Base-by-base conservation (phyloP, 1,140 invertebrate species). In the Calliphora vicina region DNA sequence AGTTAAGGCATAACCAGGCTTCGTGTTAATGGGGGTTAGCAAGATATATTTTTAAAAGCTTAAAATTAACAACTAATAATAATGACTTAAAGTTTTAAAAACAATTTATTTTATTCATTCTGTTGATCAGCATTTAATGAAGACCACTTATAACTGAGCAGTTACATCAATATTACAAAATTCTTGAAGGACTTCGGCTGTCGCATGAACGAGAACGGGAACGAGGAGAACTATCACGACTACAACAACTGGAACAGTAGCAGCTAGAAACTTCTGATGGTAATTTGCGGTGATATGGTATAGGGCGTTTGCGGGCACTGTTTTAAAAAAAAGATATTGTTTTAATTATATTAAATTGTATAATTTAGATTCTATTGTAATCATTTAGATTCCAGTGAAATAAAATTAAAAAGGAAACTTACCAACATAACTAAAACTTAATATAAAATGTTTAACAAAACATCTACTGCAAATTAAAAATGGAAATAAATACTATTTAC, bases 261-360 rank as follows among this genome's bases (percentile, higher is more conserved):
- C 74, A 78, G 78, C 94, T 94, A 61, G 94, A 94, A 23, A 94
- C 93, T 82, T 95, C 93, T 9, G 95, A 94, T 15, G 95, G 95
- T 23, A 95, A 95, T 81, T 95, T 95, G 86, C 96, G 93, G 86
- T 97, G 95, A 92, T 97, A 97, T 76, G 96, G 96, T 87, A 97
- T 96, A 50, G 97, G 97, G 82, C 96, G 93, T 91, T 97, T 97
- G 86, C 97, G 94, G 84, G 96, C 97, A 91, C 97, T 97, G 92
- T 87, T 93, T 93, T 87, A 43, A 27, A 27, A 26, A 20, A 81
- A 81, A 80, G n/a, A 29, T n/a, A 81, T 15, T 15, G 76, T 43
- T 82, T 12, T 13, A 81, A 15, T 71, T 3, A 82, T 35, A 82
- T 82, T 82, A 71, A 67, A 82, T 82, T 82, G 15, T 61, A 17